Evolutionary conservation across 2,797 vertebrate genomes (phyloP).

Genomic region (Silurus aristotelis): DNA sequence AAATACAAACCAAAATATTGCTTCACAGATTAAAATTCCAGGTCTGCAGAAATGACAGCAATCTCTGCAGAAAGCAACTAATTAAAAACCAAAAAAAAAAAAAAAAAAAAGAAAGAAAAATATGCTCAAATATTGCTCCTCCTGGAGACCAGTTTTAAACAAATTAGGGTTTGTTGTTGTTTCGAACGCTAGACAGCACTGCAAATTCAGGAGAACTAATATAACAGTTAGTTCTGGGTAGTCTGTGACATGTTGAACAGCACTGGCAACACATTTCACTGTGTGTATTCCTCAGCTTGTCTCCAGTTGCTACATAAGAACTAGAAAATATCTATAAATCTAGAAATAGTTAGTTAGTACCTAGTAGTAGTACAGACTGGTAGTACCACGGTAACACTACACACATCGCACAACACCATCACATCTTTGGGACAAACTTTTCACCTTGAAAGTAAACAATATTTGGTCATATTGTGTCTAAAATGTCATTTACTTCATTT

Average conservation of each 20-base stretch:
- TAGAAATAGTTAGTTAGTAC: neutral
- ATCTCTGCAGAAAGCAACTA: neutral
- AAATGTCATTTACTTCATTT: neutral
- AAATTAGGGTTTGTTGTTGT: neutral
- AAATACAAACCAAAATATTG: neutral
- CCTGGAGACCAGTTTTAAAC: constrained; percentile 1
- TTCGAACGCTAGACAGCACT: neutral
- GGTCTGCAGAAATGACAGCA: neutral
- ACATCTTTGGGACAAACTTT: neutral
- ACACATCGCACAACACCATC: neutral
- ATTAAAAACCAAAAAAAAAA: neutral
- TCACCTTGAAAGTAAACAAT: neutral
- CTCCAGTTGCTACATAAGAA: neutral
- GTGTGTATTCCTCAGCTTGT: neutral
- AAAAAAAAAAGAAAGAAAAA: too few relatives aligned
- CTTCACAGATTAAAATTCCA: neutral
- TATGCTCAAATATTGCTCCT: neutral
- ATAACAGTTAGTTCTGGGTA: neutral
- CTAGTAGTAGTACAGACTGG: neutral
- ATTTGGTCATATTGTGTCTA: neutral
- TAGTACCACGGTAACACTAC: neutral
- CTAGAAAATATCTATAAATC: neutral
- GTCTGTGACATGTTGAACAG: neutral
- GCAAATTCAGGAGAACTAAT: neutral
- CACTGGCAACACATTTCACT: neutral